A percentile compares a stretch with the other conserved stretches of the same genome.
phyloP scores from a whole-genome alignment of 37 sponge, comb jelly and placozoan species.

The Spongia lamella region DNA sequence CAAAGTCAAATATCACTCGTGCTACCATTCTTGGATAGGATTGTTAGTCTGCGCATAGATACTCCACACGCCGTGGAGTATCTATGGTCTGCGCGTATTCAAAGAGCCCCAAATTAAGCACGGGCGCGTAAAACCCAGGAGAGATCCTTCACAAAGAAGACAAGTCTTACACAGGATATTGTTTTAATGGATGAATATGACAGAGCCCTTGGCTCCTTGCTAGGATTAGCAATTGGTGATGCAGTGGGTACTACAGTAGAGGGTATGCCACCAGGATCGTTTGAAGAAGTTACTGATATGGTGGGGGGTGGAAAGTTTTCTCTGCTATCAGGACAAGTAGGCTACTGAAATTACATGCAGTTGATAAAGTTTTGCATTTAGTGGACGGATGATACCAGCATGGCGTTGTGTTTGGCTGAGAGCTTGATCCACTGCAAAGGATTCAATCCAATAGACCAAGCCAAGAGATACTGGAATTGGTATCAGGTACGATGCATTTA shows the following conservation, averaged over 20 bases:
- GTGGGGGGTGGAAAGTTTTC: slow-evolving; percentile 79
- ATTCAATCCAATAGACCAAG: slow-evolving; percentile 73
- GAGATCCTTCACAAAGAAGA: no score
- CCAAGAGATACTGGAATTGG: slow-evolving; percentile 69
- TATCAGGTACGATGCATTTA: slow-evolving; percentile 66
- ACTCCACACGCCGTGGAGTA: no score
- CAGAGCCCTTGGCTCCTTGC: slow-evolving; percentile 40
- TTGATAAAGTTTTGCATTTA: slow-evolving; percentile 1
- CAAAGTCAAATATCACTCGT: no score
- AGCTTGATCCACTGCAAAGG: slow-evolving; percentile 83
- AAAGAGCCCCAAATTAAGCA: no score
- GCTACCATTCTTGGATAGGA: no score
- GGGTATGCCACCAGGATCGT: slow-evolving; percentile 73
- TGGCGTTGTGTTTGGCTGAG: slow-evolving; percentile 90
- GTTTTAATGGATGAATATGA: no score
- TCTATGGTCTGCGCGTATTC: no score
- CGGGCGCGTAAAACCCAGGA: no score
- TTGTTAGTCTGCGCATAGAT: no score
- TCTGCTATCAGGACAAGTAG: slow-evolving; percentile 81
- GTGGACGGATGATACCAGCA: slow-evolving; percentile 96
- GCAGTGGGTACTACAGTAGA: slow-evolving; percentile 89
- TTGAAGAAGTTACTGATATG: slow-evolving; percentile 70
- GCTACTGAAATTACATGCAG: not conserved
- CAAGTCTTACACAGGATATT: no score
- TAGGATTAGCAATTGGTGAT: slow-evolving; percentile 87